These are phyloP conservation scores for Melinaea marsaeus DNA, from an alignment of 2,888 invertebrate genomes.

Conservation along the genomic window DNA sequence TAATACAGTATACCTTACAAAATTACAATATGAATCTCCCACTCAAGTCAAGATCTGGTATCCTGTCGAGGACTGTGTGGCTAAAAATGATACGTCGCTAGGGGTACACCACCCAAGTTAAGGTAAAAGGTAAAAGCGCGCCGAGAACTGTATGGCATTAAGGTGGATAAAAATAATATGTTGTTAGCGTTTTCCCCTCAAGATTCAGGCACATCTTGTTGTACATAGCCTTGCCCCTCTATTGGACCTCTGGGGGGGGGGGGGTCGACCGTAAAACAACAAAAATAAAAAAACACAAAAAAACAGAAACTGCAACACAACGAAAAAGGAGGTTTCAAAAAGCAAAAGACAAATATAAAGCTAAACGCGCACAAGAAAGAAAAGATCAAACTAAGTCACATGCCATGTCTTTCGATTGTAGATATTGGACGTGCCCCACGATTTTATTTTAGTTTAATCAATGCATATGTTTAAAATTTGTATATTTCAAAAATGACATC, in stretches of 20 bases:
- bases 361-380: too few species aligned
- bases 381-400: too few species aligned
- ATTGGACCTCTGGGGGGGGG: slow-evolving; percentile 20
- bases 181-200: slow-evolving; percentile 19
- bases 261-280: slow-evolving; percentile 19
- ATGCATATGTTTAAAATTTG: too few species aligned
- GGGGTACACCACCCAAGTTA: slow-evolving; percentile 21
- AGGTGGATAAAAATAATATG: slow-evolving; percentile 22
- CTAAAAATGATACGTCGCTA: slow-evolving; percentile 11
- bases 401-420: too few species aligned
- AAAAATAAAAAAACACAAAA: slow-evolving; percentile 6
- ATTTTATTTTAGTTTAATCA: too few species aligned
- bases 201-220: slow-evolving; percentile 23
- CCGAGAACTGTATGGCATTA: slow-evolving; percentile 23
- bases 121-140: slow-evolving; percentile 19
- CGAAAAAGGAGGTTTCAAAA: not conserved
- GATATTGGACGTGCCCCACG: too few species aligned
- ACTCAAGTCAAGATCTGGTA: too few species aligned
- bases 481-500: too few species aligned
- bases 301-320: not conserved
- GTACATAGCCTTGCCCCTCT: slow-evolving; percentile 24
- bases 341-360: too few species aligned
- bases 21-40: too few species aligned
- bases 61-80: too few species aligned
- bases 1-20: too few species aligned